Conservation (phyloP, 2,113 vertebrate species). For the Hemicordylus capensis region DNA sequence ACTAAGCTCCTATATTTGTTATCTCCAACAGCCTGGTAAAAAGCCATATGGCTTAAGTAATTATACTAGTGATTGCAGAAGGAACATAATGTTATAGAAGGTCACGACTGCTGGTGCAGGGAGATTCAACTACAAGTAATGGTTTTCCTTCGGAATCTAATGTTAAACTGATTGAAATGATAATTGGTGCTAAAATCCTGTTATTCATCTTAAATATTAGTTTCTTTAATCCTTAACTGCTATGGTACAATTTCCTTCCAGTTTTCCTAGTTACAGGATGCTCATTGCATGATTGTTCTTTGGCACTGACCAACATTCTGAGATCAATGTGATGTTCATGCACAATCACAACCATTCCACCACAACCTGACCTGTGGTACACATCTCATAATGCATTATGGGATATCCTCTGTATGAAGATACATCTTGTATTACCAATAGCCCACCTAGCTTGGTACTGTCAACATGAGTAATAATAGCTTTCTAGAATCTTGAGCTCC, state of each 20-base stretch:
- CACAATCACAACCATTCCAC: background rate
- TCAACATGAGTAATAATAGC: background rate
- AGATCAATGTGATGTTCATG: background rate
- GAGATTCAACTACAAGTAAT: background rate
- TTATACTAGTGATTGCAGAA: background rate
- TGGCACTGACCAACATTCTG: background rate
- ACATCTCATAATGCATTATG: background rate
- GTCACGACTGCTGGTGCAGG: background rate
- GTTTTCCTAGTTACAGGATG: background rate
- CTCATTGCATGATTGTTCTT: background rate
- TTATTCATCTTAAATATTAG: background rate
- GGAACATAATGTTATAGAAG: background rate
- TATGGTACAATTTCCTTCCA: background rate
- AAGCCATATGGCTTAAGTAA: background rate
- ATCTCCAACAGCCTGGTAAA: conserved; percentile 5
- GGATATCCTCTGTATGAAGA: background rate
- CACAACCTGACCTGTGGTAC: background rate
- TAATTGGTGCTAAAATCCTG: conserved; percentile 5
- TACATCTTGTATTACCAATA: background rate
- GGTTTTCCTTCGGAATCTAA: conserved; percentile 1
- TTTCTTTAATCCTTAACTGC: background rate
- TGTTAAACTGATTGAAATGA: conserved; percentile 18
- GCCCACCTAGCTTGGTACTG: background rate
- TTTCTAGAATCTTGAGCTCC: too few relatives aligned
- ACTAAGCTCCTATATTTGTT: background rate